These are phyloP conservation scores for Sicus ferrugineus DNA, from an alignment of 2,888 invertebrate genomes.

Conservation along the genomic window DNA sequence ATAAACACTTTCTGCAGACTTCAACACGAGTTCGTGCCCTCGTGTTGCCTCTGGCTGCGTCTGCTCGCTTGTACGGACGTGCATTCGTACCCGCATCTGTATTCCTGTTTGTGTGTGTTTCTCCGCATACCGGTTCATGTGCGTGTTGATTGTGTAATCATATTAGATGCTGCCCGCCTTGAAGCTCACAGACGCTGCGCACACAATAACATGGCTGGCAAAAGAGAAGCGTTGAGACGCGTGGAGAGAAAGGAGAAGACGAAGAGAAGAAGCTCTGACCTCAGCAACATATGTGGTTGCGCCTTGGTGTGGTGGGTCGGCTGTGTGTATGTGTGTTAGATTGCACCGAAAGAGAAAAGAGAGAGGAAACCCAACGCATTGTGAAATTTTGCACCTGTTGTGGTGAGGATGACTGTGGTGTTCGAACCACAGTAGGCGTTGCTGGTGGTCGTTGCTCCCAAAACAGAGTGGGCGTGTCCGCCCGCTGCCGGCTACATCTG, in stretches of 20 bases:
- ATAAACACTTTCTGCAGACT: too few species aligned
- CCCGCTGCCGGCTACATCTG: not conserved
- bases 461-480: not conserved
- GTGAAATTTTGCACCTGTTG: not conserved
- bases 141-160: not conserved
- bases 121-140: not conserved
- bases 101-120: too few species aligned
- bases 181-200: not conserved
- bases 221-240: not conserved
- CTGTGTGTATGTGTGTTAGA: not conserved
- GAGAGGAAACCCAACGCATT: not conserved
- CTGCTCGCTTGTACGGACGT: too few species aligned
- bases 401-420: not conserved
- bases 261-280: not conserved
- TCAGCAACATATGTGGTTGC: not conserved
- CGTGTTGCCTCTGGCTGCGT: too few species aligned
- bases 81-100: too few species aligned
- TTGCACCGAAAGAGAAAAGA: not conserved
- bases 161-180: not conserved
- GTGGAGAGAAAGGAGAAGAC: not conserved
- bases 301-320: not conserved
- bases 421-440: too few species aligned
- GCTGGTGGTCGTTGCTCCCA: not conserved
- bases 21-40: too few species aligned
- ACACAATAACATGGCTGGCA: not conserved